Percentiles rank a stretch among this genome's conserved stretches.
phyloP scores from a whole-genome alignment of 2,113 vertebrate species.

The Neopipo cinnamomea region DNA sequence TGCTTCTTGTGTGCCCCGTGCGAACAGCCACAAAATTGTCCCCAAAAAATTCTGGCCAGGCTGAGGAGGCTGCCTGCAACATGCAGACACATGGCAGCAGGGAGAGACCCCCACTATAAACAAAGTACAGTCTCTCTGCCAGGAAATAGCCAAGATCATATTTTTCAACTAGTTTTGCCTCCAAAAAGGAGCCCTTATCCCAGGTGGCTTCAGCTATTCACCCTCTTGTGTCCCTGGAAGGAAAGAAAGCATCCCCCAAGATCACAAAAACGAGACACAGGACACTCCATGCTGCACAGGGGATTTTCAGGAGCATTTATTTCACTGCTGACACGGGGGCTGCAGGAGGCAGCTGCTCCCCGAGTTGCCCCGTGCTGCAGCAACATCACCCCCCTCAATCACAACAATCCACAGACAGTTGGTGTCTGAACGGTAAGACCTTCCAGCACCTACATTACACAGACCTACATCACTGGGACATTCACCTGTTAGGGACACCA shows the following conservation, averaged over 20 bases:
- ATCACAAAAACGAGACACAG: background rate
- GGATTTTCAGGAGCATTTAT: conserved; percentile 58
- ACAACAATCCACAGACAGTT: background rate
- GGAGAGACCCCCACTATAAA: background rate
- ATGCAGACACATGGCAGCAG: background rate
- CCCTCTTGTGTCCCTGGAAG: background rate
- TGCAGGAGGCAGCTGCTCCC: conserved; percentile 45
- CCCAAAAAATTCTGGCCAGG: background rate
- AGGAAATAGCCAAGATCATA: rapidly evolving
- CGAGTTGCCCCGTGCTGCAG: background rate
- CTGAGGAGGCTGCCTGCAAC: background rate
- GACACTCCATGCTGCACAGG: background rate
- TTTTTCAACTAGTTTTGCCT: background rate
- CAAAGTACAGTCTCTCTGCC: background rate
- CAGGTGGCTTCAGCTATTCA: background rate
- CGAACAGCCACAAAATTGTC: background rate
- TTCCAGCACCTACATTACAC: background rate
- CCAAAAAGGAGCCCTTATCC: background rate
- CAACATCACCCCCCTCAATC: background rate
- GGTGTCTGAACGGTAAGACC: background rate
- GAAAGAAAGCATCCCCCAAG: background rate
- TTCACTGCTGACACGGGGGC: conserved; percentile 49
- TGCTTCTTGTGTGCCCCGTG: rapidly evolving
- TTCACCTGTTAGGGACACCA: conserved; percentile 4
- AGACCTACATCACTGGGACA: conserved; percentile 28